Conservation (phyloP, 1,140 invertebrate species). For the Leptopilina clavipes region DNA sequence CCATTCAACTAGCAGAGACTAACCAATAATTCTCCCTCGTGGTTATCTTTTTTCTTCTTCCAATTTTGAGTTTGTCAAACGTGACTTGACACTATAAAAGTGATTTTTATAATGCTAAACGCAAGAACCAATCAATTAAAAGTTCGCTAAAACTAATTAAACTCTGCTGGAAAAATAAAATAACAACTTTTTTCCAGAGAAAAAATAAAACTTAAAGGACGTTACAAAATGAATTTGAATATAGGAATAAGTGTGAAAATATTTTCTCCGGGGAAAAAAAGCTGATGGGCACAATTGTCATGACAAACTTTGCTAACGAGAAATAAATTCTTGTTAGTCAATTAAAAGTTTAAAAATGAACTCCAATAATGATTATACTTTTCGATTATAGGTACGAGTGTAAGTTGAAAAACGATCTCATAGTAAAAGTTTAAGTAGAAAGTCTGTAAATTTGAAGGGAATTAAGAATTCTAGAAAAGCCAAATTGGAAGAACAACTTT, state of each 20-base stretch:
- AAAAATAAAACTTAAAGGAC: no score
- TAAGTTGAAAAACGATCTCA: neutral
- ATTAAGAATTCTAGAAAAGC: no score
- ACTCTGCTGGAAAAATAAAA: no score
- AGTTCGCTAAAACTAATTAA: no score
- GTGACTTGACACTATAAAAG: neutral
- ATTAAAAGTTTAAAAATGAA: constrained; percentile 11
- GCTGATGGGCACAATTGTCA: neutral
- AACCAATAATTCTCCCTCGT: neutral
- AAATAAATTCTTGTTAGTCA: neutral
- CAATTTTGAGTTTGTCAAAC: constrained; percentile 5
- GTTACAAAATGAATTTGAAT: no score
- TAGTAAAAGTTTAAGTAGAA: neutral
- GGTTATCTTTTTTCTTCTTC: neutral
- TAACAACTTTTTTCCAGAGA: no score
- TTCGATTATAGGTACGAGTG: neutral
- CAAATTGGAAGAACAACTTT: no score
- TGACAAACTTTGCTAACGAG: neutral
- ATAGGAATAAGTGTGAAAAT: neutral
- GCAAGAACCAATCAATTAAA: no score
- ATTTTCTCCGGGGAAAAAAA: neutral
- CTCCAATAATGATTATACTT: neutral
- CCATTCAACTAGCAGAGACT: neutral
- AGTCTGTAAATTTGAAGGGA: neutral
- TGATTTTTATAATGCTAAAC: no score